Evolutionary conservation across 2,797 vertebrate species (phyloP), one percentile per base, ranked within the genome.

Genomic region (Ctenochaetus hawaiiensis): DNA sequence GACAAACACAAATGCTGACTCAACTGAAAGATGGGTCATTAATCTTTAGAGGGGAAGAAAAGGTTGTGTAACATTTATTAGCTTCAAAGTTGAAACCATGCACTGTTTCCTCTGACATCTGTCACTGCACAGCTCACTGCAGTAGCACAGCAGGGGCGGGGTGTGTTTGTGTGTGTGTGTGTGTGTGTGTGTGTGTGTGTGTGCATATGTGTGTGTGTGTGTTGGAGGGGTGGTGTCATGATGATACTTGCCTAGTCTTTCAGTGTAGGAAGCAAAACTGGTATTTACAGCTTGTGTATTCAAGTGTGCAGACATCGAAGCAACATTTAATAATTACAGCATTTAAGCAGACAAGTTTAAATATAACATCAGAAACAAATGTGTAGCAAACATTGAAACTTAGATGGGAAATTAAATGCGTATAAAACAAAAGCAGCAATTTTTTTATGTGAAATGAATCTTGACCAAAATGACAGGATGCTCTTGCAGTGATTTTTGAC

Each of bases 21-120:
- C 94, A 92, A 93, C 95, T 94, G 93, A 94, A 91, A 91, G 94
- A 53, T 4, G 62, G 70, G 91, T 95, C 94, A 94, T 94, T 95
- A 92, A 91, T 94, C 91, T 91, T 94, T 92, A 93, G 41, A 22
- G 59, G 13, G 69, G 94, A 94, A 89, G 45, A 93, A 90, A 91
- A 91, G 18, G 91, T 59, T 11, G 51, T 3, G 56, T 34, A 92
- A 93, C 58, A 59, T 64, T 60, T 62, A 67, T 49, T 20, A 56
- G 57, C 23, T 39, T 58, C 52, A 58, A 44, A 45, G 41, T 39
- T 49, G 26, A 63, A 61, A 61, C 17, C 20, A 0, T 39, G 63
- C 8, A 2, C 20, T 5, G 20, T 14, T 75, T 56, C 62, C n/a
- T 90, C 89, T 93, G 94, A 93, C 92, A 93, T 94, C 57, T 44